Base-by-base conservation (phyloP, 2,113 vertebrate genomes). In the Pseudopipra pipra region DNA sequence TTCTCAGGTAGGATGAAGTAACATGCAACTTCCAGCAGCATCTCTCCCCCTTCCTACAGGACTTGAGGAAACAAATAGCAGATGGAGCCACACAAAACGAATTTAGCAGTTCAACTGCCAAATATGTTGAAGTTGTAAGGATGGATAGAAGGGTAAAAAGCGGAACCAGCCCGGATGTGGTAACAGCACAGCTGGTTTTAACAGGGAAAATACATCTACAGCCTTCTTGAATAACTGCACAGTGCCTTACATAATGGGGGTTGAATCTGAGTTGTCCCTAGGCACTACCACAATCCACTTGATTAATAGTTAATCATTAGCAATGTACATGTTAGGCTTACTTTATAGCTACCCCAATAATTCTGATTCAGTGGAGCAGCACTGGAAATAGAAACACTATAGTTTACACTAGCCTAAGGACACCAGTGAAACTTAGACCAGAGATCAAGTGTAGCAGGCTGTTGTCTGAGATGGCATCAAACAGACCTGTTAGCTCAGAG, bases 251-350 rank as follows among this genome's bases (percentile, higher is more conserved):
- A 52, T 51, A 88, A 93, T 17, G 39, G 62, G 33, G 55, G 47
- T 85, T 68, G 39, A 82, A 83, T 94, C 35, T 80, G 39, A 46
- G 49, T 20, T 62, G 49, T 89, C 78, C 44, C 70, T 14, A 70
- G 33, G 71, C 7, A 9, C 58, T 66, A 91, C 49, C 67, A 85
- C 59, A 87, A 94, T 66, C 67, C 71, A 58, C 73, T 81, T 85
- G 44, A 91, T 95, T 94, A 96, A 91, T 73, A 87, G 73, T 89
- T 91, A 68, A 87, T 82, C 37, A 73, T 85, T 95, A 95, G 35
- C 66, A 87, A 37, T 51, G 58, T 65, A 89, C 77, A 74, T 2
- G 10, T 74, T 86, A 73, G 51, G 43, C 15, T 84, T 59, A 65
- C 84, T 94, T 93, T 67, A 90, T 58, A 70, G 87, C 66, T 94